Evolutionary conservation across 2,888 invertebrate species (phyloP).

Genomic region (Serripes groenlandicus): DNA sequence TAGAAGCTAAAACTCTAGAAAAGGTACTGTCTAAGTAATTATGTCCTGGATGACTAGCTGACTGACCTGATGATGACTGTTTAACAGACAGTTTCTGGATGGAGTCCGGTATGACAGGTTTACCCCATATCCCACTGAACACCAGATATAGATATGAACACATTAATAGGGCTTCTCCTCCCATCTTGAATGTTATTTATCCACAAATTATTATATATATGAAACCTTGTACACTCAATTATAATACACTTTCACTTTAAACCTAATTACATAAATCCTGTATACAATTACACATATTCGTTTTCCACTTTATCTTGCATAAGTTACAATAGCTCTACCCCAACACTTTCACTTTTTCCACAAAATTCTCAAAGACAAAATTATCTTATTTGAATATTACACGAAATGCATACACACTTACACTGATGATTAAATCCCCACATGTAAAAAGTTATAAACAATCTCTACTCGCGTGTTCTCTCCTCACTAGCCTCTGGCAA

Average conservation of each 20-base stretch:
- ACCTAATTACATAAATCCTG: background rate
- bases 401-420: too few species aligned
- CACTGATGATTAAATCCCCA: too few species aligned
- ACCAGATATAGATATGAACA: conserved; percentile 13
- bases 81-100: background rate
- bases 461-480: too few species aligned
- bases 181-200: background rate
- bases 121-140: background rate
- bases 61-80: background rate
- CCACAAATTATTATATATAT: background rate
- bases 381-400: too few species aligned
- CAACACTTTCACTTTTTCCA: too few species aligned
- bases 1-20: conserved; percentile 16
- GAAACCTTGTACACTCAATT: background rate
- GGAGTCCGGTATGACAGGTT: background rate
- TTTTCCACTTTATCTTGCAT: too few species aligned
- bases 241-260: background rate
- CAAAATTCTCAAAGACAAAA: too few species aligned
- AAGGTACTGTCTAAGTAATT: background rate
- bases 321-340: too few species aligned
- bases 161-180: background rate
- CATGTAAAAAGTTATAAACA: too few species aligned
- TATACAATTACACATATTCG: too few species aligned
- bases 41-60: background rate
- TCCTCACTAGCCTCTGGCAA: too few species aligned